A percentile compares a stretch with the other conserved stretches of the same genome.
Conservation (phyloP, 2,797 vertebrate species). For the Amblyopsis hoosieri region DNA sequence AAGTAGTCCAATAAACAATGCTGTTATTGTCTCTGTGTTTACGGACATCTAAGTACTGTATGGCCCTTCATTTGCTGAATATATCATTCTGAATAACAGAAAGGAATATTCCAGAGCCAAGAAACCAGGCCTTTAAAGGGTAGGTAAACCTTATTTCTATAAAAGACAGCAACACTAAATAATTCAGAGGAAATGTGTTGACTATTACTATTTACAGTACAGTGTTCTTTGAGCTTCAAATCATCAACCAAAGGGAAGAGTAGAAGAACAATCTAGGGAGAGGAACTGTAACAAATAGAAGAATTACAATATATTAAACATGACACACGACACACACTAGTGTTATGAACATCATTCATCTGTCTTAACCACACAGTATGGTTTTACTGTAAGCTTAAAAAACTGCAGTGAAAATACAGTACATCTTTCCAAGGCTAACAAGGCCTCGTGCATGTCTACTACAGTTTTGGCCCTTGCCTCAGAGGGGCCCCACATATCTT, state of each 20-base stretch:
- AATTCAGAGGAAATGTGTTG: conserved; percentile 71
- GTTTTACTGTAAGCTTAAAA: too few relatives aligned
- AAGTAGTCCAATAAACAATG: conserved; percentile 65
- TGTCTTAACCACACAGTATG: not conserved
- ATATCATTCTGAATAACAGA: conserved; percentile 39
- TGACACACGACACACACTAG: not conserved
- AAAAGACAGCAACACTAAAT: conserved; percentile 64
- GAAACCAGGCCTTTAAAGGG: conserved; percentile 63
- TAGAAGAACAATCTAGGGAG: conserved; percentile 18
- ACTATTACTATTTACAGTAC: conserved; percentile 57
- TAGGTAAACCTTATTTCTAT: conserved; percentile 68
- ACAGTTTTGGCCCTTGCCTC: conserved; percentile 33
- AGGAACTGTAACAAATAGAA: conserved; percentile 24
- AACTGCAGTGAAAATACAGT: not conserved
- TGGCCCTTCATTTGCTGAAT: conserved; percentile 37
- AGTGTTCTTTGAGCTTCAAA: conserved; percentile 23
- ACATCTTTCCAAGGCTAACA: conserved; percentile 4
- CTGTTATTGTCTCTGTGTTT: conserved; percentile 48
- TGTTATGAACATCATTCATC: not conserved
- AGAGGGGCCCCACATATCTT: conserved; percentile 73
- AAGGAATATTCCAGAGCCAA: conserved; percentile 21
- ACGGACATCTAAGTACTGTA: conserved; percentile 44
- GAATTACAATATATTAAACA: not conserved
- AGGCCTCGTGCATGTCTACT: conserved; percentile 43
- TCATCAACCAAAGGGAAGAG: conserved; percentile 42